phyloP scores from a whole-genome alignment of 2,797 vertebrate species.

The Syndactyla subalaris region DNA sequence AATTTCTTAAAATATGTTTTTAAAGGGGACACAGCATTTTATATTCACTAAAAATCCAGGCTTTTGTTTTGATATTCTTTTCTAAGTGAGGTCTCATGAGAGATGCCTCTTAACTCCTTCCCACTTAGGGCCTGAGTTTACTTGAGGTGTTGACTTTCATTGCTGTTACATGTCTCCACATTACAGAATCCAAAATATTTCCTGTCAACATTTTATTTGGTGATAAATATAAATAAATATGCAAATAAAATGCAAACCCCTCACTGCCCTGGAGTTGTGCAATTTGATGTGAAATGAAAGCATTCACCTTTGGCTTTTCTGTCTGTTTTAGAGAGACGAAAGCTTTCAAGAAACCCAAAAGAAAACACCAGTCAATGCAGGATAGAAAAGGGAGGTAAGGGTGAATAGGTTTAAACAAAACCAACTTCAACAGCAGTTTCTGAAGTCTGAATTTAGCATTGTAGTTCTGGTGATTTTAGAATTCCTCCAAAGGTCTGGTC shows the following conservation, averaged over 20 bases:
- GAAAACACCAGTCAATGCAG: background rate
- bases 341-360: background rate
- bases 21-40: background rate
- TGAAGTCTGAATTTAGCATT: background rate
- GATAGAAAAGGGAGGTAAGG: background rate
- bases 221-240: background rate
- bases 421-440: background rate
- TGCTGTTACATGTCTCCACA: background rate
- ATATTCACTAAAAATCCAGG: background rate
- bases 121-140: background rate
- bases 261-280: background rate
- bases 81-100: background rate
- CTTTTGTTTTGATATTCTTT: background rate
- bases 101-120: background rate
- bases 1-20: background rate
- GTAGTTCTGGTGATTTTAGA: background rate
- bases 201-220: background rate
- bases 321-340: background rate
- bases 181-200: background rate
- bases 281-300: background rate
- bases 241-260: background rate
- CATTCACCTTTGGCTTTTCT: background rate
- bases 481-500: background rate
- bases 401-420: background rate
- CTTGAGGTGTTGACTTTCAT: background rate